Base-by-base conservation (phyloP, 1,140 invertebrate species). In the Euura lappo region DNA sequence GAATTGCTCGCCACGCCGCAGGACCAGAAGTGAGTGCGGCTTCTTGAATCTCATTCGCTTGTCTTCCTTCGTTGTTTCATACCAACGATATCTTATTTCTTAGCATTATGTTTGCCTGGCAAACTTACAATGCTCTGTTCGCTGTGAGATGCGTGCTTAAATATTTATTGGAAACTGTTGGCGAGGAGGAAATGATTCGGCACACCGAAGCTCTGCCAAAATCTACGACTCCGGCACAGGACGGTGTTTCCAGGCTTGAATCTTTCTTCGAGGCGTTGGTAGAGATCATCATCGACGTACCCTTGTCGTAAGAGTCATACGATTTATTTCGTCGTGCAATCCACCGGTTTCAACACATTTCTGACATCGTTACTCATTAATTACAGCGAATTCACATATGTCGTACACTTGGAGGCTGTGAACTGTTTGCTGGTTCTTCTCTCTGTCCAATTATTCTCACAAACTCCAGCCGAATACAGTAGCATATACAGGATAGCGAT, bases 121-220 rank as follows among this genome's bases (percentile, higher is more conserved):
- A 99, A 86, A 94, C 96, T 0, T 96, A 95, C 83, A 99, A 99
- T 89, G 95, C 95, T 0, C 85, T 99, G 45, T 98, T 98, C 81
- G 94, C 98, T 28, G 92, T 99, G 72, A 91, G 97, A 71, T 94
- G 93, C 78, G 91, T 98, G 71, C 91, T 94, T 71, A 99, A 98
- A 86, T 98, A 96, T 86, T 90, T 98, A 65, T 93, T 97, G 8
- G 94, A 95, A 84, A 93, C 91, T 70, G 89, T 93, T 2, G 92
- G 91, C 0, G 94, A 96, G 83, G 92, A 93, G 75, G 92, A 94
- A 75, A 87, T 96, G 74, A 88, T 93, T 45, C 89, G 92, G 78
- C 94, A 96, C 80, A 90, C 94, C 76, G 93, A 95, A 84, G 89
- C 90, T 7, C 83, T 89, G 72, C 88, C 88, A 44, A 82, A 79